A percentile compares a stretch with the other conserved stretches of the same genome.
These are phyloP conservation scores for Theretra japonica DNA, from an alignment of 2,888 invertebrate genomes.

Conservation along the genomic window DNA sequence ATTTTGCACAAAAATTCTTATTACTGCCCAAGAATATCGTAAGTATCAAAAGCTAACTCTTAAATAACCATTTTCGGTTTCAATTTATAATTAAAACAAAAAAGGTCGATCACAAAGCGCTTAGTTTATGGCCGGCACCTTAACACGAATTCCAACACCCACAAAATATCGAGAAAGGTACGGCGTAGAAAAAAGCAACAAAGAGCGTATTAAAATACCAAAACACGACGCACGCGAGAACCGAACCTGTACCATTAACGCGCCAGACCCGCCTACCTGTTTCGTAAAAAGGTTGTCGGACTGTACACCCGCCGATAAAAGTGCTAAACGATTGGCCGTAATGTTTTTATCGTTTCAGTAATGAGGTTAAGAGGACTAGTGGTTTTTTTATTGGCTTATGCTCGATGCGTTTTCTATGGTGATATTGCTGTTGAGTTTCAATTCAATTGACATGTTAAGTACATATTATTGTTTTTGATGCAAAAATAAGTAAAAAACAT, in stretches of 20 bases:
- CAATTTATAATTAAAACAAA: background rate
- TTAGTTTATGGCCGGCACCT: background rate
- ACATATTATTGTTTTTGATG: too few species aligned
- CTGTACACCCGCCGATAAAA: constrained; percentile 49
- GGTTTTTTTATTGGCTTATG: too few species aligned
- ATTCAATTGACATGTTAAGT: too few species aligned
- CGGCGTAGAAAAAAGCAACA: constrained; percentile 50
- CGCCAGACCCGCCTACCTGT: constrained; percentile 70
- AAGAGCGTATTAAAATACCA: constrained; percentile 62
- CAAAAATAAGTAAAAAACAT: too few species aligned
- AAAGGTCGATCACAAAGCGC: background rate
- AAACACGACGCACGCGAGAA: constrained; percentile 74
- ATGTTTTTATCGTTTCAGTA: background rate
- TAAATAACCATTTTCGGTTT: background rate
- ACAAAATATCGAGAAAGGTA: constrained; percentile 24
- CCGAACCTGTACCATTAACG: constrained; percentile 74
- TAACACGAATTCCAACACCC: constrained; percentile 28
- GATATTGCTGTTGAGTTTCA: too few species aligned
- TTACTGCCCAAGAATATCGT: too few species aligned
- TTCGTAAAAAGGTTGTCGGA: constrained; percentile 57
- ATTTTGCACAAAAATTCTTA: too few species aligned
- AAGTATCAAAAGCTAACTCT: too few species aligned
- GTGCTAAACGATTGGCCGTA: constrained; percentile 30
- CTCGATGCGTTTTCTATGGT: too few species aligned
- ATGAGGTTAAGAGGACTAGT: background rate